Base-by-base conservation (phyloP, 2,797 vertebrate genomes). In the Alfaro cultratus region DNA sequence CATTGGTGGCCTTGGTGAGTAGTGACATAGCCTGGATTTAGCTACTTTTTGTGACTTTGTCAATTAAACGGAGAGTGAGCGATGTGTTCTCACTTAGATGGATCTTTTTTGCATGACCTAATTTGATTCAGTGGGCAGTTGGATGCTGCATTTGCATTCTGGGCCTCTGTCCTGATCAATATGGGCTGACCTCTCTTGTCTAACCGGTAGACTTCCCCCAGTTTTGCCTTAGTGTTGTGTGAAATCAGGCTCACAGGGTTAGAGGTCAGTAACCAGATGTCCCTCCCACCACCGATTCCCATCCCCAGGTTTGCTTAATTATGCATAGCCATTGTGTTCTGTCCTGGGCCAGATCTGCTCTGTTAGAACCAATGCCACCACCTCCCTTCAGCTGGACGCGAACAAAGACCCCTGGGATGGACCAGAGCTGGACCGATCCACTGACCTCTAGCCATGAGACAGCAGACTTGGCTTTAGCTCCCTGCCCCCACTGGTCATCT, bases 1-100 rank as follows among this genome's bases (percentile, higher is more conserved):
- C 68, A 96, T 99, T 88, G 95, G 96, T 77, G 97, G 97, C 74
- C 96, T 99, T 83, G 97, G 98, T 99, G 93, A 97, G 98, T 88
- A 49, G 76, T 46, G 60, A 13, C 36, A 12, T 9, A 13, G 43
- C 39, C 57, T 26, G 16, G 6, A 68, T 82, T 78, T 77, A 1
- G 75, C 21, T 11, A 8, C 68, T 73, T 46, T 83, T 57, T 39
- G 43, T 80, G 43, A 8, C n/a, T 86, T 31, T 49, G 41, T 76
- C 71, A 85, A 80, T 31, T 78, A 43, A 73, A 51, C 53, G 62
- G 10, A 73, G 57, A 55, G 31, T 80, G 73, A 86, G 75, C 39
- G 8, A 64, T 81, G 11, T 23, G 41, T 36, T 71, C 67, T 78
- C 49, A 78, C 57, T 80, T 41, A 75, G 53, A 84, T 60, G 39